Evolutionary conservation across 92 coral and sea anemone genomes (phyloP), one percentile per base, ranked within the genome.

Genomic region (Paramuricea clavata): DNA sequence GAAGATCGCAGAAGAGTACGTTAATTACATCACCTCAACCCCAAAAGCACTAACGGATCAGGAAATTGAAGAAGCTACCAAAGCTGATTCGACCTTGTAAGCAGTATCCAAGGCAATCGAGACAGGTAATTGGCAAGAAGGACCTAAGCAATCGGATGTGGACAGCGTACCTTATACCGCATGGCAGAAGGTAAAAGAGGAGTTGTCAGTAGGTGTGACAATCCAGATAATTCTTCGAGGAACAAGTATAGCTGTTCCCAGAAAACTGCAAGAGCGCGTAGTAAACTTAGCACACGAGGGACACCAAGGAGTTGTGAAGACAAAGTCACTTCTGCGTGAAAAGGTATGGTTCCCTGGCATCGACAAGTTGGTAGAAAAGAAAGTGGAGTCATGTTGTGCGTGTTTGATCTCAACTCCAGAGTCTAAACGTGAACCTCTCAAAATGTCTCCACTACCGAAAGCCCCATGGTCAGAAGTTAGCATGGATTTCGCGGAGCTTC

Each of bases 261-360:
- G 67, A 59, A 67, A 85, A 43, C 82, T 91, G 22, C 87, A 91
- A 67, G 81, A 88, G 47, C 80, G 81, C 36, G 85, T 88, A 19
- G 81, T 88, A 25, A 33, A 56, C 75, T 65, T 87, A 9, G 84
- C 89, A 21, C 91, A 87, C 67, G 86, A 90, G 44, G 93, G 88
- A 13, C 93, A 86, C 42, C 95, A 89, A 83, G 92, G 92, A 2
- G 67, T 92, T 12, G 91, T 89, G 27, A 86, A 87, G 16, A 92
- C 93, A 0, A 86, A 87, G 47, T 61, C 90, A 1, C 87, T 87
- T 2, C 32, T 89, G 13, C 80, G 93, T 21, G 89, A 86, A 42
- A 89, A 86, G 67, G 93, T 89, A 2, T 92, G 91, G 5, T 39
- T 39, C 10, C 44, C 44, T 39, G 44, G 44, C 10, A 39, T 39